Evolutionary conservation across 2,797 vertebrate species (phyloP).

Genomic region (Eurystomus glaucurus): DNA sequence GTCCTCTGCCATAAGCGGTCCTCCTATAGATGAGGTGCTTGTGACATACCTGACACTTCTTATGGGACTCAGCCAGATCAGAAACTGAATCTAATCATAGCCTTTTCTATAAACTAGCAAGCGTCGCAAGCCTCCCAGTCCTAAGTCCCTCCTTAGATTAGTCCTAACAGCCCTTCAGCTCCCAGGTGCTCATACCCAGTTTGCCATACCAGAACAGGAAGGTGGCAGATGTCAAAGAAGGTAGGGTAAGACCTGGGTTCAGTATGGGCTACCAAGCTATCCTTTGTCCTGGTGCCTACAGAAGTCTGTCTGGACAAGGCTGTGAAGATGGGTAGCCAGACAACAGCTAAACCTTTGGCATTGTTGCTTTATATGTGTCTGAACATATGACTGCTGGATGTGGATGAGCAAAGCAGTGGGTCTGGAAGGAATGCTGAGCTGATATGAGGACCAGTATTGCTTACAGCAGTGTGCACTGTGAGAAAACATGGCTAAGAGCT

Average conservation of each 20-base stretch:
- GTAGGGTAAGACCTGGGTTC: neutral
- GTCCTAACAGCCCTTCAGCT: neutral
- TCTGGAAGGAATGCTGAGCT: neutral
- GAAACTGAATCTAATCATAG: neutral
- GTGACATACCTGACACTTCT: neutral
- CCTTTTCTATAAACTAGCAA: neutral
- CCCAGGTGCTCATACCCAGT: neutral
- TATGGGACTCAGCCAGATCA: neutral
- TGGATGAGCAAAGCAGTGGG: neutral
- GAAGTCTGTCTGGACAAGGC: neutral
- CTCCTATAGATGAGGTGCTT: neutral
- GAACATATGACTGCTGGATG: neutral
- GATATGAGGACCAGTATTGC: accelerated
- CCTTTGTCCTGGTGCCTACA: neutral
- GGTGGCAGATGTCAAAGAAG: neutral
- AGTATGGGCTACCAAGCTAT: neutral
- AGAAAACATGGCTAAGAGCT: neutral
- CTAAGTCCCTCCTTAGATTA: neutral
- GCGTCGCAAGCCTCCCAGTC: neutral
- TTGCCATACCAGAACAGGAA: neutral
- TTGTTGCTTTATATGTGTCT: too few species aligned
- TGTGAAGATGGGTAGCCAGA: neutral
- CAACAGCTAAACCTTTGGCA: neutral
- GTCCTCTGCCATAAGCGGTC: neutral
- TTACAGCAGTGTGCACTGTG: neutral